Conservation (phyloP, 2,113 vertebrate genomes). For the Vicugna pacos region DNA sequence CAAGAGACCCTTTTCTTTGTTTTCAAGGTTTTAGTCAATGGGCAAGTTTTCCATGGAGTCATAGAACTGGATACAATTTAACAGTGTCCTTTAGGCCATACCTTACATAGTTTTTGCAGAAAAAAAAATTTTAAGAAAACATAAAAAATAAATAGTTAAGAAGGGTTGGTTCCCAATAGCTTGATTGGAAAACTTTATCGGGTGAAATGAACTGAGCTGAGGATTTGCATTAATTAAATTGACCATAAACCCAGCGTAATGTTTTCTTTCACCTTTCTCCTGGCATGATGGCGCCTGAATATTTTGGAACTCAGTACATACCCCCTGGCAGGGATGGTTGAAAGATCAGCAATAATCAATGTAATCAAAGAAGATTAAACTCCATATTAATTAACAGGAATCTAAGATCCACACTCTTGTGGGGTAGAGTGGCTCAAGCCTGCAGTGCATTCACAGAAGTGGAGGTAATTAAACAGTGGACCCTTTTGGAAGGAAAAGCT, state of each 20-base stretch:
- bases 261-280: conserved; percentile 79
- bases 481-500: conserved; percentile 46
- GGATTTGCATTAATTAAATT: conserved; percentile 82
- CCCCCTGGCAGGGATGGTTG: conserved; percentile 5
- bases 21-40: neutral
- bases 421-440: neutral
- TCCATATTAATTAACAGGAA: conserved; percentile 68
- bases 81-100: conserved; percentile 18
- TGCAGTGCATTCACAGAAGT: neutral
- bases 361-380: conserved; percentile 70
- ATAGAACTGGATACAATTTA: neutral
- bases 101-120: conserved; percentile 47
- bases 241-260: conserved; percentile 81
- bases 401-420: conserved; percentile 45
- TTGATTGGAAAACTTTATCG: conserved; percentile 79
- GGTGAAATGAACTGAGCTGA: conserved; percentile 78
- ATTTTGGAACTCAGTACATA: conserved; percentile 51
- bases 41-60: neutral
- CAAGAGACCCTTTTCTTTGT: neutral
- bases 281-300: conserved; percentile 21
- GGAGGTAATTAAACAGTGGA: conserved; percentile 36
- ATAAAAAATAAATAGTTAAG: conserved; percentile 79
- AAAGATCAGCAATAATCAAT: conserved; percentile 40
- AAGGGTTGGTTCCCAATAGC: conserved; percentile 77
- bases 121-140: conserved; percentile 50